Evolutionary conservation across 2,797 vertebrate species (phyloP).

Genomic region (Pitangus sulphuratus): DNA sequence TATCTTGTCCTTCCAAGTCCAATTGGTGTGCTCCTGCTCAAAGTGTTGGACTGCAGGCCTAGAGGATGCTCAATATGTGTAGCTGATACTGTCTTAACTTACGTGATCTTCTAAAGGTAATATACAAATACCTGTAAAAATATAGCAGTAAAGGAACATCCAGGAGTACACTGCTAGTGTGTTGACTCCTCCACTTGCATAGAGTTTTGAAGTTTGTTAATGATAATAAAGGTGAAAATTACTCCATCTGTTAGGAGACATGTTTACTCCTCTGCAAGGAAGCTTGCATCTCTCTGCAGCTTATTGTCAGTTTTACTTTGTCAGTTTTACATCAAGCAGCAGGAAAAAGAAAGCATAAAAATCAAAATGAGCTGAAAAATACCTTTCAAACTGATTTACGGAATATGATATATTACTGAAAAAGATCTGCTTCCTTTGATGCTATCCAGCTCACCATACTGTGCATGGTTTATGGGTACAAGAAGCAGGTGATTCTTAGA

Average conservation of each 20-base stretch:
- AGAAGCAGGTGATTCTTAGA: slow-evolving; percentile 5
- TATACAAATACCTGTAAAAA: neutral
- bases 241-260: slow-evolving; percentile 63
- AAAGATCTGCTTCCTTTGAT: slow-evolving; percentile 38
- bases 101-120: neutral
- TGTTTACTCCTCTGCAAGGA: slow-evolving; percentile 38
- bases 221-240: slow-evolving; percentile 48
- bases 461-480: neutral
- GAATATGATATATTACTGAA: slow-evolving; percentile 35
- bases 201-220: slow-evolving; percentile 50
- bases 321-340: slow-evolving; percentile 59
- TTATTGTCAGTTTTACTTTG: slow-evolving; percentile 62
- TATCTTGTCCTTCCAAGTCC: neutral
- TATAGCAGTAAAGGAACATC: neutral
- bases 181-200: neutral
- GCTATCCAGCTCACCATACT: slow-evolving; percentile 1
- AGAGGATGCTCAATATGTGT: neutral
- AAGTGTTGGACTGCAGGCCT: neutral
- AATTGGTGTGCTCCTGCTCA: neutral
- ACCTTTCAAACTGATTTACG: slow-evolving; percentile 51
- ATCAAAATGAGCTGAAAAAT: slow-evolving; percentile 59
- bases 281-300: slow-evolving; percentile 15
- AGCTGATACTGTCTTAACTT: neutral
- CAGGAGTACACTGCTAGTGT: neutral
- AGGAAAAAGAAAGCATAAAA: slow-evolving; percentile 63